These are phyloP conservation scores for Isichthys henryi DNA, from an alignment of 2,113 vertebrate genomes.

Conservation along the genomic window DNA sequence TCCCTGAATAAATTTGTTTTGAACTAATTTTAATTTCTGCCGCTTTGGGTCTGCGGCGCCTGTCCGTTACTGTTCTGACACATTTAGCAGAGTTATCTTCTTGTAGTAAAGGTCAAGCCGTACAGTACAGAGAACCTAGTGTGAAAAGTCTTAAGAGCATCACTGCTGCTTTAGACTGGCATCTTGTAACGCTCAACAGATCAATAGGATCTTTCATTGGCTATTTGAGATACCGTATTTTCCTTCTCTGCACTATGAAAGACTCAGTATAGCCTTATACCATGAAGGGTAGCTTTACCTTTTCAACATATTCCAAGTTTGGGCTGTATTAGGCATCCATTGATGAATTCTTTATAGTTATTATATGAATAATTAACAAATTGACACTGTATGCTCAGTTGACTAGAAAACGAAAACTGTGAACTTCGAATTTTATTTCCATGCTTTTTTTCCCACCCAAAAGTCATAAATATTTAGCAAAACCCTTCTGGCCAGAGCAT, in stretches of 20 bases:
- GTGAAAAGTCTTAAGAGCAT: neutral
- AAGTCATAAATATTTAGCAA: neutral
- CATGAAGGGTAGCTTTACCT: neutral
- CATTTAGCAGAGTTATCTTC: neutral
- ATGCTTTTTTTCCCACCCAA: neutral
- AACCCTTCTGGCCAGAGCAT: neutral
- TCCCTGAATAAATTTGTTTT: neutral
- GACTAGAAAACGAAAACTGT: neutral
- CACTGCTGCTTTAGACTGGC: neutral
- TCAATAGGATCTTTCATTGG: neutral
- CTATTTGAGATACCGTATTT: neutral
- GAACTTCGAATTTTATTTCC: constrained; percentile 8
- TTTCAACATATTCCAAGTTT: neutral
- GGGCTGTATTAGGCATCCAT: neutral
- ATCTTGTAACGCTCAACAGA: neutral
- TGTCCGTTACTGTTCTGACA: neutral
- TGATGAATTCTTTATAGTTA: neutral
- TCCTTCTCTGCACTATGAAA: neutral
- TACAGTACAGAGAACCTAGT: neutral
- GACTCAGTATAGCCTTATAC: neutral
- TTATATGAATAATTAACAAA: neutral
- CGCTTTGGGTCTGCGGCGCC: neutral
- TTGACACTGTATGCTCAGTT: neutral
- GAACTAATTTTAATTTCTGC: neutral
- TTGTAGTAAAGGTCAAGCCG: neutral